Percentiles rank a stretch among this genome's conserved stretches.
phyloP scores from a whole-genome alignment of 2,113 vertebrate genomes.

The Tinamus guttatus region DNA sequence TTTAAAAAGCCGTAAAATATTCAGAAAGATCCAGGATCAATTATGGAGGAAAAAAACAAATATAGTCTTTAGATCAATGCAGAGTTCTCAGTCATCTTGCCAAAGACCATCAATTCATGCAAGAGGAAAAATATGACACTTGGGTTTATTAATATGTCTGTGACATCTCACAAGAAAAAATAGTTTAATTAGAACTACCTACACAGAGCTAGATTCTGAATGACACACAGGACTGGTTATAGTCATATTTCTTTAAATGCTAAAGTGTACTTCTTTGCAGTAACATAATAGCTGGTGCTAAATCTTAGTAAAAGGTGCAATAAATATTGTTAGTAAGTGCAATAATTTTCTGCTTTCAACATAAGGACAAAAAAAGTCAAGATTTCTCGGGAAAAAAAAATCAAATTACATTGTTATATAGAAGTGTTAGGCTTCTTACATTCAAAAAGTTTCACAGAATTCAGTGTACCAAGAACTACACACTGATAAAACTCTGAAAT shows the following conservation, averaged over 20 bases:
- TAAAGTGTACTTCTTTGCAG: not conserved
- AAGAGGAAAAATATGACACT: not conserved
- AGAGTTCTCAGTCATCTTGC: not conserved
- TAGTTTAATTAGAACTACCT: not conserved
- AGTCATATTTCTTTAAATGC: not conserved
- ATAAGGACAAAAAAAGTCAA: not conserved
- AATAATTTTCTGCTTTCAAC: not conserved
- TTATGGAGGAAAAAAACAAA: not conserved
- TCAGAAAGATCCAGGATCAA: not conserved
- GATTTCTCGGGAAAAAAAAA: not conserved
- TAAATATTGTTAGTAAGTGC: not conserved
- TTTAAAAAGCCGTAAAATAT: not conserved
- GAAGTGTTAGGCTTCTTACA: not conserved
- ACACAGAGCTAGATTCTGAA: not conserved
- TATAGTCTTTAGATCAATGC: not conserved
- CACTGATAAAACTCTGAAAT: not conserved
- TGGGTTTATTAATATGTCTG: not conserved
- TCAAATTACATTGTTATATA: not conserved
- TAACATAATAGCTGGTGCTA: not conserved
- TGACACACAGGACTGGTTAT: not conserved
- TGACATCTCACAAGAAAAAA: not conserved
- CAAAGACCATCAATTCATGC: not conserved
- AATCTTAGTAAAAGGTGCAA: not conserved
- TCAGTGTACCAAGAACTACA: not conserved
- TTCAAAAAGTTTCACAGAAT: not conserved